These are phyloP conservation scores for Acronicta aceris DNA, from an alignment of 2,888 invertebrate species.

Conservation along the genomic window DNA sequence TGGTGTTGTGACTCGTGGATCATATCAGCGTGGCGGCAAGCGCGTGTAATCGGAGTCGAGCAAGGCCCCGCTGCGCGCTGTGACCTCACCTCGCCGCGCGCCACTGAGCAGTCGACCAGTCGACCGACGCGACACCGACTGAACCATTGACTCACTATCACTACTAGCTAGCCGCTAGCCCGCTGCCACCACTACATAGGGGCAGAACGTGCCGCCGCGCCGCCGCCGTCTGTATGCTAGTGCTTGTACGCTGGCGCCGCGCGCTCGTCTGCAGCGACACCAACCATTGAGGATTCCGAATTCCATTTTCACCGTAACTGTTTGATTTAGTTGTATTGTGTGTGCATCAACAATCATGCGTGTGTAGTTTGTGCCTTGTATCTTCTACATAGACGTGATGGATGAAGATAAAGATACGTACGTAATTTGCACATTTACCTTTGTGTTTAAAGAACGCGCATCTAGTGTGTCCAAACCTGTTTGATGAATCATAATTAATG, in stretches of 20 bases:
- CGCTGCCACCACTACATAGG: too few species aligned
- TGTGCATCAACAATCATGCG: not conserved
- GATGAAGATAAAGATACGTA: slow-evolving; percentile 32
- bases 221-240: not conserved
- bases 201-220: too few species aligned
- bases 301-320: too few species aligned
- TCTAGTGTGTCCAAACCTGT: slow-evolving; percentile 25
- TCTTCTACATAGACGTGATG: slow-evolving; percentile 5
- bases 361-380: slow-evolving; percentile 1
- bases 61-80: slow-evolving; percentile 16
- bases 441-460: not conserved
- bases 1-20: too few species aligned
- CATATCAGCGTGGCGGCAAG: not conserved
- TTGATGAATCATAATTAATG: slow-evolving; percentile 20
- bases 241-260: not conserved
- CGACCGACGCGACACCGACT: not conserved
- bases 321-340: not conserved
- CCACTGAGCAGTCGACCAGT: too few species aligned
- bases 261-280: too few species aligned
- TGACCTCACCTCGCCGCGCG: slow-evolving; percentile 1
- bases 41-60: slow-evolving; percentile 11
- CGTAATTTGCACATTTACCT: slow-evolving; percentile 5
- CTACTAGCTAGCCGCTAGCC: too few species aligned
- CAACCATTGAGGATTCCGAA: too few species aligned
- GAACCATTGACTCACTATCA: slow-evolving; percentile 13